These are phyloP conservation scores for Aramus guarauna DNA, from an alignment of 2,113 vertebrate genomes.

Conservation along the genomic window DNA sequence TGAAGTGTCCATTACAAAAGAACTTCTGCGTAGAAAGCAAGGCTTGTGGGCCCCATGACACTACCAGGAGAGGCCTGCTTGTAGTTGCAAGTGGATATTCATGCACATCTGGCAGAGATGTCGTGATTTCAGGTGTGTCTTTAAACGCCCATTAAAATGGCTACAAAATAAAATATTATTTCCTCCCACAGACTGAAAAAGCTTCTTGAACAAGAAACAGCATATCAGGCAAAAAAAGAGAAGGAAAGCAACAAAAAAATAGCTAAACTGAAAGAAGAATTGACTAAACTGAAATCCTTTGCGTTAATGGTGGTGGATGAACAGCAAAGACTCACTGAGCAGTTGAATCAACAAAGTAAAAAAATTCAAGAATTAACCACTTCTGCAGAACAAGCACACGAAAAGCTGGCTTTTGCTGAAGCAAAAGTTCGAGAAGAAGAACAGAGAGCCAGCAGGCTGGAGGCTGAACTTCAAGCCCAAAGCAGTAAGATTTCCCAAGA, in stretches of 20 bases:
- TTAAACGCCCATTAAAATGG: neutral
- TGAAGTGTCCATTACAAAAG: neutral
- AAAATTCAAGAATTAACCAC: slow-evolving; percentile 85
- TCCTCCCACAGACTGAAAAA: slow-evolving; percentile 87
- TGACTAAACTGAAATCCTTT: slow-evolving; percentile 94
- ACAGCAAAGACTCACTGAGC: slow-evolving; percentile 88
- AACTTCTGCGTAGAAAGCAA: neutral
- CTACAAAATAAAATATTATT: slow-evolving; percentile 44
- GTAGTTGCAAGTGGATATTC: neutral
- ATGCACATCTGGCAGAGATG: neutral
- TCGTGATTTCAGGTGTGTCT: neutral
- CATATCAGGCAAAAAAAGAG: slow-evolving; percentile 83
- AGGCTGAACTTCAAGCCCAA: slow-evolving; percentile 82
- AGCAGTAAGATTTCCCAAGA: slow-evolving; percentile 78
- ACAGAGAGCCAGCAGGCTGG: slow-evolving; percentile 82
- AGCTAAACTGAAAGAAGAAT: slow-evolving; percentile 85
- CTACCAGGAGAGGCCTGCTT: neutral
- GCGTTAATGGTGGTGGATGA: slow-evolving; percentile 95
- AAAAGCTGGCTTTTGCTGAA: slow-evolving; percentile 82
- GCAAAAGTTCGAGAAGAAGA: slow-evolving; percentile 83
- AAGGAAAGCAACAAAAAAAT: slow-evolving; percentile 85
- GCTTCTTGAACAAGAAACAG: slow-evolving; percentile 88
- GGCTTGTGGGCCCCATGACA: neutral
- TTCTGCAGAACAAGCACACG: slow-evolving; percentile 76
- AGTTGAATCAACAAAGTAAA: slow-evolving; percentile 83